phyloP scores from a whole-genome alignment of 2,113 vertebrate genomes.

The Spermophilus dauricus region DNA sequence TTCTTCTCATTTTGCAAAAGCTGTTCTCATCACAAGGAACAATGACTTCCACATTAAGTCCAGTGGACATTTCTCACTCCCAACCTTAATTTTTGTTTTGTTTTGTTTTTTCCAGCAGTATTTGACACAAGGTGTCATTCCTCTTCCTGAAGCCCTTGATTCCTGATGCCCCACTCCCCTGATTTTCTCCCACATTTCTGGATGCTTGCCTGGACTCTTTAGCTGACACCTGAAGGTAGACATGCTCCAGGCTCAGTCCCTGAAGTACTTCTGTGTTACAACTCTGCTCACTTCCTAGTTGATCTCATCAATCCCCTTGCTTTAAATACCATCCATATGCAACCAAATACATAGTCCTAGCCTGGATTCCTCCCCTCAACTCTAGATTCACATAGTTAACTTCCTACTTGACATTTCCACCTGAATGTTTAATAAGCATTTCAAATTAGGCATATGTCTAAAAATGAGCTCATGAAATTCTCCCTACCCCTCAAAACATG shows the following conservation, averaged over 20 bases:
- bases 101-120: not conserved
- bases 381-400: slow-evolving; percentile 47
- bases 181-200: not conserved
- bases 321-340: slow-evolving; percentile 40
- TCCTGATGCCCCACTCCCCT: not conserved
- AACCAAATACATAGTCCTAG: not conserved
- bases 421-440: slow-evolving; percentile 73
- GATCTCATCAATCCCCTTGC: not conserved
- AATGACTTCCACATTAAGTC: not conserved
- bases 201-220: not conserved
- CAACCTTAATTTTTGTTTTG: not conserved
- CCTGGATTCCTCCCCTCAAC: slow-evolving; percentile 23
- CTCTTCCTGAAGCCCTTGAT: not conserved
- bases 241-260: not conserved
- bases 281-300: not conserved
- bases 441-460: slow-evolving; percentile 75
- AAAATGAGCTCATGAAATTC: slow-evolving; percentile 59
- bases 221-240: not conserved
- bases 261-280: not conserved
- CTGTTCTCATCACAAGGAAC: not conserved
- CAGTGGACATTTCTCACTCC: not conserved
- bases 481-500: not conserved
- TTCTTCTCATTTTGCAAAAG: not conserved
- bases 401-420: slow-evolving; percentile 64
- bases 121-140: not conserved